Conservation (phyloP, 2,888 invertebrate species). For the Lysandra bellargus region DNA sequence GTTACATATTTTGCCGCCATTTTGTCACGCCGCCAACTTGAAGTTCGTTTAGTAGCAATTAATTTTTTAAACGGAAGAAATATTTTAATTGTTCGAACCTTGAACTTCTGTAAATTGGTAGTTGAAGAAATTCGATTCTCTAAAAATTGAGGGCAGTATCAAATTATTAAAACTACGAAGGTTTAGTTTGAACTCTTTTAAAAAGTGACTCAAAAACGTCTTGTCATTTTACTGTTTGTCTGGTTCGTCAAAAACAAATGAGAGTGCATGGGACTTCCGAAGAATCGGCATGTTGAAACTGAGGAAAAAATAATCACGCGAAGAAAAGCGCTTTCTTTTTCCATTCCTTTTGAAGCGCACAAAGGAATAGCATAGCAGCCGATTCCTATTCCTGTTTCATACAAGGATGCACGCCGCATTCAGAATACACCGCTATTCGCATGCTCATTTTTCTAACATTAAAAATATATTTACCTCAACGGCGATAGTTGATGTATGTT, state of each 20-base stretch:
- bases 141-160: neutral
- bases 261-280: neutral
- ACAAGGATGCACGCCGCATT: constrained; percentile 24
- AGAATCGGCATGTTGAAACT: constrained; percentile 18
- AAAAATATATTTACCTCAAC: neutral
- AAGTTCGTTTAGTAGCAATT: constrained; percentile 8
- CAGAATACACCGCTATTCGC: constrained; percentile 14
- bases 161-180: neutral
- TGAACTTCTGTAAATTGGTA: neutral
- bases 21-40: neutral
- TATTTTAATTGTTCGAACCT: neutral
- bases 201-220: neutral
- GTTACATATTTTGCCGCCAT: constrained; percentile 4
- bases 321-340: constrained; percentile 32
- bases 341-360: constrained; percentile 25
- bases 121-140: neutral
- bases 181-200: neutral
- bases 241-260: neutral
- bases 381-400: constrained; percentile 28
- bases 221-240: neutral
- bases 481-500: constrained; percentile 4
- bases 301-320: constrained; percentile 32
- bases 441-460: constrained; percentile 11
- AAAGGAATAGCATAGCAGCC: constrained; percentile 26
- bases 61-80: neutral